Base-by-base conservation (phyloP, 2,888 invertebrate genomes). In the Neoaliturus tenellus region DNA sequence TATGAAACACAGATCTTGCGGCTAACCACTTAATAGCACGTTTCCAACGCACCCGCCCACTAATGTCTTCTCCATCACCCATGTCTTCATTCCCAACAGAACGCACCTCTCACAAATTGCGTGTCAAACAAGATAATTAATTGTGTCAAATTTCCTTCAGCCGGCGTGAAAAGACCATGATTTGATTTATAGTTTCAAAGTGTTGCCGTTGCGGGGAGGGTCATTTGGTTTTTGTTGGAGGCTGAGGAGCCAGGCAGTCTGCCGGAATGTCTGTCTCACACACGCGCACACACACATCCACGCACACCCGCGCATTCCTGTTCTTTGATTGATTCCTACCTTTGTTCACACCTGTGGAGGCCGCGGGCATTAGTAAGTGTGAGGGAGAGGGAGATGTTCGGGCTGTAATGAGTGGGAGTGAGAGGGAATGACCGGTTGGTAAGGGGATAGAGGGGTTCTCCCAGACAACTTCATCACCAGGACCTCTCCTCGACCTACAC, bases 281-380 rank as follows among this genome's bases (percentile, higher is more conserved):
- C 28, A 5, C 75, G 14, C 75, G 14, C 73, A 12, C 39, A 35
- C 73, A 10, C 73, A 23, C 41, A 25, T 48, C 20, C 23, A 2
- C 17, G 6, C 6, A n/a, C 5, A 14, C 8, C 39, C 2, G 20
- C 39, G 39, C 35, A 39, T 71, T 39, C 71, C 14, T 25, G 1
- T 1, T 20, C 71, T 71, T 31, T 75, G 75, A 75, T 75, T 75
- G 75, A 75, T 75, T 75, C 75, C 75, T 44, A 35, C 75, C 48
- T 75, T 75, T 75, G 75, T 75, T 48, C 75, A 75, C 75, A 75
- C 75, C 75, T 75, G 75, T 48, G 48, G 75, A 41, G 48, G 25
- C 28, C 23, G 71, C 8, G n/a, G 39, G 28, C 5, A 3, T 12
- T 28, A 8, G 62, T n/a, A 31, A 28, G 62, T 5, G 62, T 1